Percentiles rank a stretch among this genome's conserved stretches.
These are phyloP conservation scores for Cheilosia variabilis DNA, from an alignment of 2,888 invertebrate genomes.

Conservation along the genomic window DNA sequence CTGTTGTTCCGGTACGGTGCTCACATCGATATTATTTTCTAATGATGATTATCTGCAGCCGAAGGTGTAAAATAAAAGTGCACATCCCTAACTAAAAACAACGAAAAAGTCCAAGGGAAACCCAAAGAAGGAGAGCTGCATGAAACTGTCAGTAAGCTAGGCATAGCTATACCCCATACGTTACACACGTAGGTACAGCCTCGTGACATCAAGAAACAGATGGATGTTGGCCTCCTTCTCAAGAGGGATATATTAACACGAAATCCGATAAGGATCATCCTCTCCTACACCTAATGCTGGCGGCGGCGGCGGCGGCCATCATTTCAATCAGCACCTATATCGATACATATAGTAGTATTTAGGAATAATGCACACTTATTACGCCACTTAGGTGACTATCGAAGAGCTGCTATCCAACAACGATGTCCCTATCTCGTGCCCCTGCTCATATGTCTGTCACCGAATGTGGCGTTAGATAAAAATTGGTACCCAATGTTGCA, in stretches of 20 bases:
- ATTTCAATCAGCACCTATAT: constrained; percentile 61
- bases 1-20: constrained; percentile 21
- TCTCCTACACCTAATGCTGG: constrained; percentile 53
- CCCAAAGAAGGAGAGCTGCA: constrained; percentile 16
- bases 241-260: constrained; percentile 49
- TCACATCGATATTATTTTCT: constrained; percentile 26
- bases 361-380: constrained; percentile 64
- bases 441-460: constrained; percentile 67
- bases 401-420: constrained; percentile 28
- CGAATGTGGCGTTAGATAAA: constrained; percentile 71
- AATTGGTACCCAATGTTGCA: constrained; percentile 66
- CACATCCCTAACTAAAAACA: constrained; percentile 13
- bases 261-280: constrained; percentile 72
- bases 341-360: constrained; percentile 30
- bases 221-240: constrained; percentile 53
- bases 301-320: constrained; percentile 44
- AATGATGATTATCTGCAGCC: constrained; percentile 49
- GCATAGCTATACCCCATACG: constrained; percentile 21
- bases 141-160: constrained; percentile 38
- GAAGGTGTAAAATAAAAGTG: constrained; percentile 36
- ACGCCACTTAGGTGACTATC: constrained; percentile 51
- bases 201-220: constrained; percentile 58
- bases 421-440: constrained; percentile 55
- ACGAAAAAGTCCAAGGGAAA: constrained; percentile 25
- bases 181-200: constrained; percentile 21